Evolutionary conservation across 2,113 vertebrate genomes (phyloP), one percentile per base, ranked within the genome.

Genomic region (Chascanopsetta lugubris): DNA sequence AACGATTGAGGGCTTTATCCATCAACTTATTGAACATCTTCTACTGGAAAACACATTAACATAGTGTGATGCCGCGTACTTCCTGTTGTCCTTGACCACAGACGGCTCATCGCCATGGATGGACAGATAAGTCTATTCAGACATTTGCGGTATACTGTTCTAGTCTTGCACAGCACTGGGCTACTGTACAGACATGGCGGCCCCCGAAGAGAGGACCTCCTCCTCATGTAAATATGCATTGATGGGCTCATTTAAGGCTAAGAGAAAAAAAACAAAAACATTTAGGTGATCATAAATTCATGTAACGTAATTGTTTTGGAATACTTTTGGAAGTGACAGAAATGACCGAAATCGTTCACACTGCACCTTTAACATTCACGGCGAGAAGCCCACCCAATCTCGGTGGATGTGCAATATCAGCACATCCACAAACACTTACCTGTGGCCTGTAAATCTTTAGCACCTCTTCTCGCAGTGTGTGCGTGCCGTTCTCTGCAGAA

Each of bases 51-150:
- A 50, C 15, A 59, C 20, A 69, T 75, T 57, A 64, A 21, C 45
- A 48, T 61, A 60, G 47, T 56, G 30, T 26, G 27, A 20, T 57
- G 25, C 26, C 58, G 55, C 43, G 26, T 3, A 4, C 4, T 40
- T 1, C 13, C 25, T 56, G 18, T 11, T 74, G 51, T 25, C 70
- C 70, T 79, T 65, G 48, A 75, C 51, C 51, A 79, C 43, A 49
- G 26, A 62, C 18, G n/a, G 27, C 43, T 65, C 22, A 15, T 61
- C 24, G 13, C 25, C 4, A 18, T 47, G 20, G 47, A 59, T 25
- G 15, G 9, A 59, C 27, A 18, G 7, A 18, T 42, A 11, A 9
- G 24, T 43, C 51, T 45, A 30, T 51, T 61, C 2, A 45, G 42
- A 66, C 27, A 61, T 48, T n/a, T 47, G 53, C 45, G 6, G 30